These are phyloP conservation scores for Ametastegia equiseti DNA, from an alignment of 2,888 invertebrate species.

Conservation along the genomic window DNA sequence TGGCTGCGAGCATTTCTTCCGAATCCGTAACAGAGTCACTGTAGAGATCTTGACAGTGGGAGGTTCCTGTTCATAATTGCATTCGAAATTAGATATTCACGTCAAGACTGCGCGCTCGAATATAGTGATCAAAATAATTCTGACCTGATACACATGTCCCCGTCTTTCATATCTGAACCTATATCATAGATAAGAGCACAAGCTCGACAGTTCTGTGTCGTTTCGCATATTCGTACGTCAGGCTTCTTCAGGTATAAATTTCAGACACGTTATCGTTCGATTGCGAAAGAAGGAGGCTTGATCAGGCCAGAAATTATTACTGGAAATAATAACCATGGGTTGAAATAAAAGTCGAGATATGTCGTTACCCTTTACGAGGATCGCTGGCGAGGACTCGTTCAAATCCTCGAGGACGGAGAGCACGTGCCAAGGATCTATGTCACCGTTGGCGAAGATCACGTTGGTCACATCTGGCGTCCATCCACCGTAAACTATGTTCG, in stretches of 20 bases:
- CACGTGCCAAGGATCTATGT: slow-evolving; percentile 80
- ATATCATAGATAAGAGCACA: neutral
- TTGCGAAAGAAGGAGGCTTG: neutral
- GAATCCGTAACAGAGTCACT: slow-evolving; percentile 53
- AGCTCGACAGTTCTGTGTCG: neutral
- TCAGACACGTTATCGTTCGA: neutral
- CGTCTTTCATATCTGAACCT: too few species aligned
- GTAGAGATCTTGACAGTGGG: slow-evolving; percentile 64
- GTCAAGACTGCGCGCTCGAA: neutral
- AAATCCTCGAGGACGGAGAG: slow-evolving; percentile 77
- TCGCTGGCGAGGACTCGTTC: slow-evolving; percentile 63
- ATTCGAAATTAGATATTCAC: neutral
- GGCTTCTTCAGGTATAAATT: too few species aligned
- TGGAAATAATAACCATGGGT: too few species aligned
- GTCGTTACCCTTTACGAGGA: slow-evolving; percentile 66
- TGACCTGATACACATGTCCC: neutral
- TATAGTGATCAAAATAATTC: neutral
- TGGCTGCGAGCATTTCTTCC: slow-evolving; percentile 57
- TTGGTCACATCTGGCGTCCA: slow-evolving; percentile 76
- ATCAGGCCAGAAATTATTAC: neutral
- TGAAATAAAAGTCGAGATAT: neutral
- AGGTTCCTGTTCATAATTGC: slow-evolving; percentile 58
- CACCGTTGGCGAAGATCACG: slow-evolving; percentile 80
- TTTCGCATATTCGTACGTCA: too few species aligned
- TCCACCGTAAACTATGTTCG: slow-evolving; percentile 78